Evolutionary conservation across 2,888 invertebrate genomes (phyloP).

Genomic region (Lathronympha strigana): DNA sequence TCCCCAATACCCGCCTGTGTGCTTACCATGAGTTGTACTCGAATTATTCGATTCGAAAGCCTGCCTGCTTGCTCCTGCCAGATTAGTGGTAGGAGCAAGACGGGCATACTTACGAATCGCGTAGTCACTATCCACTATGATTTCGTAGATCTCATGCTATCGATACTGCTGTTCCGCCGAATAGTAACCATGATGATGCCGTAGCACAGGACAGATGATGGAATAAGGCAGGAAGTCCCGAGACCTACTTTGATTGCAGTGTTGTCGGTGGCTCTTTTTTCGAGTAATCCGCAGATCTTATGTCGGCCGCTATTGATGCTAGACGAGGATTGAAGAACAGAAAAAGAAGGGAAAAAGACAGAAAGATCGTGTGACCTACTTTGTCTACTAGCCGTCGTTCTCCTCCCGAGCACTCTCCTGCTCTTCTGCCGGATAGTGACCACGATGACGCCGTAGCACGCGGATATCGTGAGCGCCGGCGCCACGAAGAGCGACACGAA

Average conservation of each 20-base stretch:
- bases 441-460: conserved; percentile 96
- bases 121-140: too few relatives aligned
- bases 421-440: conserved; percentile 95
- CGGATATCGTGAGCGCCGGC: conserved; percentile 94
- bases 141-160: too few relatives aligned
- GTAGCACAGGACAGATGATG: too few relatives aligned
- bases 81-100: too few relatives aligned
- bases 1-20: too few relatives aligned
- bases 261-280: too few relatives aligned
- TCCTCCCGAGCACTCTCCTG: conserved; percentile 80
- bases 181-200: too few relatives aligned
- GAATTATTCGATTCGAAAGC: too few relatives aligned
- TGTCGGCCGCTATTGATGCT: neutral
- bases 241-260: neutral
- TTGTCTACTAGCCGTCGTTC: conserved; percentile 70
- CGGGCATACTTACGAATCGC: too few relatives aligned
- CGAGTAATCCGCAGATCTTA: neutral
- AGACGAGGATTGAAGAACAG: neutral
- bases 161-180: too few relatives aligned
- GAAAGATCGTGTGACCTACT: conserved; percentile 57
- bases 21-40: too few relatives aligned
- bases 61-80: too few relatives aligned
- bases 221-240: neutral
- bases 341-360: neutral
- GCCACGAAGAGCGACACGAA: conserved; percentile 92